Conservation (phyloP, 1,140 invertebrate species). For the Bilobella aurantiaca region DNA sequence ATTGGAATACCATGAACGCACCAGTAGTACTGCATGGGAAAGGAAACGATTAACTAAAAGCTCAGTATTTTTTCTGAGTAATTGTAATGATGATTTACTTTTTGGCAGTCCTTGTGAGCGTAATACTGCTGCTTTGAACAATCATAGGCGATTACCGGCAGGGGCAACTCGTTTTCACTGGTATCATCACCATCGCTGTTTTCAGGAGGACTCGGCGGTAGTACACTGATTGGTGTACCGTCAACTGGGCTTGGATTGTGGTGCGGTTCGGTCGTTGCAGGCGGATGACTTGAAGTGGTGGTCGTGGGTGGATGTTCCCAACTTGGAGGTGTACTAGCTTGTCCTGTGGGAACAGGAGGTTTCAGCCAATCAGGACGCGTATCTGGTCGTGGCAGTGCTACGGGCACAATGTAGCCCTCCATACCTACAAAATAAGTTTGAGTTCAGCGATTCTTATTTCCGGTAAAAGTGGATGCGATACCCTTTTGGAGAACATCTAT, state of each 20-base stretch:
- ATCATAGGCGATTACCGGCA: conserved; percentile 10
- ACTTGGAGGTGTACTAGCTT: background rate
- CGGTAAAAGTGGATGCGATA: background rate
- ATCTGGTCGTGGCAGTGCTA: conserved; percentile 39
- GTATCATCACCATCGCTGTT: background rate
- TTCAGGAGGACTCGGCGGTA: background rate
- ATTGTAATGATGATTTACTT: conserved; percentile 13
- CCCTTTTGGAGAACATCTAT: conserved; percentile 59
- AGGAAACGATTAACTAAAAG: background rate
- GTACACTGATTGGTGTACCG: too few relatives aligned
- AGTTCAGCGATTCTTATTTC: conserved; percentile 29
- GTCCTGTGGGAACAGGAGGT: background rate
- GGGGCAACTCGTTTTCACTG: background rate
- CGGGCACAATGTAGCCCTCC: conserved; percentile 60
- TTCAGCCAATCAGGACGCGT: conserved; percentile 10
- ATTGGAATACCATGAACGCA: conserved; percentile 62
- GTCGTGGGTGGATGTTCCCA: background rate
- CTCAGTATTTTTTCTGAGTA: background rate
- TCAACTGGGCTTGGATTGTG: conserved; percentile 9
- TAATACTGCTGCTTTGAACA: conserved; percentile 22
- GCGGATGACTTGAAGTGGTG: background rate
- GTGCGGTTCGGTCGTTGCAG: background rate
- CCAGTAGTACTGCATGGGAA: conserved; percentile 56
- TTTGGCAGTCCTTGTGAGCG: conserved; percentile 21
- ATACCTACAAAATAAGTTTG: conserved; percentile 43